Conservation (phyloP, 2,797 vertebrate genomes). For the Heteromormyrus szaboi region DNA sequence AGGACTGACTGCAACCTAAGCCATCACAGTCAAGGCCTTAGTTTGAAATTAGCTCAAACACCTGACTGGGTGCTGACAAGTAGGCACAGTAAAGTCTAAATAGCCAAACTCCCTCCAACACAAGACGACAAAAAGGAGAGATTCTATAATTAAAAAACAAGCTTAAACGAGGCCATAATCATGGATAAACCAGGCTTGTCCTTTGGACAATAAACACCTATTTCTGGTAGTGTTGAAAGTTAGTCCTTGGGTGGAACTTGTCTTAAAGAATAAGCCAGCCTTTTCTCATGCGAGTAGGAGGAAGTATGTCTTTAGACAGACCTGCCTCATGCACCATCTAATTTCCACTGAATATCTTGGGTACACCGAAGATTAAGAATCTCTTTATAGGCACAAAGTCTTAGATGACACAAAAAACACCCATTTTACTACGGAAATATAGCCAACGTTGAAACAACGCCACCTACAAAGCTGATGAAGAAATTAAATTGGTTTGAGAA, state of each 20-base stretch:
- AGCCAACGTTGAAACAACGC: background rate
- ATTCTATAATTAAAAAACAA: background rate
- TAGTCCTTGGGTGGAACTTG: background rate
- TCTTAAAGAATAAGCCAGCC: background rate
- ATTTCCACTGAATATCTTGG: background rate
- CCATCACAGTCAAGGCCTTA: background rate
- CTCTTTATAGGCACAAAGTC: background rate
- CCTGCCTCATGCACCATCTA: background rate
- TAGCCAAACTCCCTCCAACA: background rate
- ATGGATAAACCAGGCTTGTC: background rate
- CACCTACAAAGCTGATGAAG: background rate
- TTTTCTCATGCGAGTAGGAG: background rate
- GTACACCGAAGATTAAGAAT: background rate
- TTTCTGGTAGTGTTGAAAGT: background rate
- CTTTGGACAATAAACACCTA: background rate
- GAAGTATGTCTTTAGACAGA: background rate
- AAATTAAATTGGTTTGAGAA: background rate
- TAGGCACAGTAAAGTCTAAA: background rate
- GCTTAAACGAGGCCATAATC: background rate
- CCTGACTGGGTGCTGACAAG: background rate
- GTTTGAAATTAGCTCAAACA: background rate
- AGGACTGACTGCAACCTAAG: background rate
- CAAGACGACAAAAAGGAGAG: background rate
- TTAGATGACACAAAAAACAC: background rate
- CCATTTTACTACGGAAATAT: background rate